A percentile compares a stretch with the other conserved stretches of the same genome.
These are phyloP conservation scores for Hartigia nigra DNA, from an alignment of 2,888 invertebrate genomes.

Conservation along the genomic window DNA sequence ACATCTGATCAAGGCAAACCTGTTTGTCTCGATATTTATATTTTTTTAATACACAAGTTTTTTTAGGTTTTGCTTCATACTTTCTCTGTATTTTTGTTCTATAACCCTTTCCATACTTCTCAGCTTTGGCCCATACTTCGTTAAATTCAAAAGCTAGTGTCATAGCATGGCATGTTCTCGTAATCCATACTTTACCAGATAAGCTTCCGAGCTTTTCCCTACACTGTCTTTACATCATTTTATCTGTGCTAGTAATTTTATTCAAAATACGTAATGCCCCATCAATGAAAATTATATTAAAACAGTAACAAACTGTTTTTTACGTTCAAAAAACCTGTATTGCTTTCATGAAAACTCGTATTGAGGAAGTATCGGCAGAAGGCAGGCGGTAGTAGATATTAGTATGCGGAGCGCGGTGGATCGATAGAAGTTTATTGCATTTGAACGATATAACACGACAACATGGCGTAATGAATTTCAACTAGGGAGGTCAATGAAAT, in stretches of 20 bases:
- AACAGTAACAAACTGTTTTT: neutral
- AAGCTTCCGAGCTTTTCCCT: too few relatives aligned
- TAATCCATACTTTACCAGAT: too few relatives aligned
- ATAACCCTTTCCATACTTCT: too few relatives aligned
- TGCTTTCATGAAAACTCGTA: neutral
- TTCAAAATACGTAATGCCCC: neutral
- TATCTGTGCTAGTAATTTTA: neutral
- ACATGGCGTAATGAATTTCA: neutral
- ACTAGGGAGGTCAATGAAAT: neutral
- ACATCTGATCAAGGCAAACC: too few relatives aligned
- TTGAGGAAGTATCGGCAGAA: neutral
- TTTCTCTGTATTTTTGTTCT: too few relatives aligned
- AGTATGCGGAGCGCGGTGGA: neutral
- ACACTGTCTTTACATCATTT: neutral
- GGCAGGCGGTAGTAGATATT: neutral
- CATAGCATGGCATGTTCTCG: too few relatives aligned
- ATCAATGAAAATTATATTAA: neutral
- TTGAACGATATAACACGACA: neutral
- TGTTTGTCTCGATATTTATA: too few relatives aligned
- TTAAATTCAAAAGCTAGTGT: too few relatives aligned
- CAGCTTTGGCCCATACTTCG: too few relatives aligned
- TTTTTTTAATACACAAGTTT: too few relatives aligned
- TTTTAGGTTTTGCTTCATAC: too few relatives aligned
- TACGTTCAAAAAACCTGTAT: neutral
- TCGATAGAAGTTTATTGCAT: constrained; percentile 7